Evolutionary conservation across 2,113 vertebrate species (phyloP).

Genomic region (Cavia porcellus): DNA sequence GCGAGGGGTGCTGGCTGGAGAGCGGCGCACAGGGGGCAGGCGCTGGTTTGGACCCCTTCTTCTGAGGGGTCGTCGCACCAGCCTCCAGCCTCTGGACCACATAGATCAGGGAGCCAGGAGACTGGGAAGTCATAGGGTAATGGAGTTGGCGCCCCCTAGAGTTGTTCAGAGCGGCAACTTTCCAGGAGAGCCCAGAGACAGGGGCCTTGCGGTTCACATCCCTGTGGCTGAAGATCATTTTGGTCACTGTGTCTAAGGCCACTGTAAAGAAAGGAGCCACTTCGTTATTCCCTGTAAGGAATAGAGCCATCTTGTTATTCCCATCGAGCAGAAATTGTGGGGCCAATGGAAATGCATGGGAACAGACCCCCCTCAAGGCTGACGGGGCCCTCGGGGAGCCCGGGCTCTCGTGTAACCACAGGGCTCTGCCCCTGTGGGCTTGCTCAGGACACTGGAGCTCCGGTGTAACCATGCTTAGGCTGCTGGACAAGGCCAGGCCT

Average conservation of each 20-base stretch:
- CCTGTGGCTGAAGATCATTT: neutral
- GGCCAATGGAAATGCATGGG: neutral
- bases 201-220: neutral
- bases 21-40: neutral
- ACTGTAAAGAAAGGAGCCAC: neutral
- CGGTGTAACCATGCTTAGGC: neutral
- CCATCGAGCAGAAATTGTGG: neutral
- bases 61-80: neutral
- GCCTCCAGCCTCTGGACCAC: neutral
- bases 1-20: neutral
- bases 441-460: neutral
- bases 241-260: neutral
- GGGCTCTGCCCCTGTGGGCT: neutral
- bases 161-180: neutral
- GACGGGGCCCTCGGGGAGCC: neutral
- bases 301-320: too few relatives aligned
- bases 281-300: neutral
- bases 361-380: neutral
- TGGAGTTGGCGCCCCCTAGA: too few relatives aligned
- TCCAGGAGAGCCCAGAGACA: neutral
- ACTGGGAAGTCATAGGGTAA: neutral
- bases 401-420: neutral
- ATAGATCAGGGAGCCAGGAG: neutral
- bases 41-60: neutral
- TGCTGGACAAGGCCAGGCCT: neutral